Conservation (phyloP, 2,113 vertebrate genomes). For the Trochalopteron elliotii region DNA sequence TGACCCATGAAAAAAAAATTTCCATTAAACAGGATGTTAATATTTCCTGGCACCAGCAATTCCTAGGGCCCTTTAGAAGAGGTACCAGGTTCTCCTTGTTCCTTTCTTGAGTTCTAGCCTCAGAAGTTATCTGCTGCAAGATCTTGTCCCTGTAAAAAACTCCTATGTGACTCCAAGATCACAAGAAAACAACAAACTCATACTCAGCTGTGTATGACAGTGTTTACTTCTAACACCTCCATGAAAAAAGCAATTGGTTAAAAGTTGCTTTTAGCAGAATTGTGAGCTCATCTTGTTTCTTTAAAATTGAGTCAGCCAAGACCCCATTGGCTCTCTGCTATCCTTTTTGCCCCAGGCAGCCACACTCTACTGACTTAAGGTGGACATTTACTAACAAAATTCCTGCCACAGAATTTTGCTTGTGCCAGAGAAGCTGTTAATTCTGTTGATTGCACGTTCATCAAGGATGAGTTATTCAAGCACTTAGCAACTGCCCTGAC, state of each 20-base stretch:
- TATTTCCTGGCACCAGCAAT: not conserved
- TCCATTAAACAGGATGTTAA: not conserved
- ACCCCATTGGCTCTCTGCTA: not conserved
- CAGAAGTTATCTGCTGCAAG: not conserved
- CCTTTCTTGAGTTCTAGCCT: not conserved
- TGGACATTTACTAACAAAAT: not conserved
- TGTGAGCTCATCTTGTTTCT: not conserved
- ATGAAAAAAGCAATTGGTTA: not conserved
- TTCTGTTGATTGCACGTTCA: not conserved
- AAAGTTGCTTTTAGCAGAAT: not conserved
- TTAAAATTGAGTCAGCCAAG: not conserved
- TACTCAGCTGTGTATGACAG: not conserved
- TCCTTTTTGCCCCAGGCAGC: not conserved
- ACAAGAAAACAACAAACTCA: not conserved
- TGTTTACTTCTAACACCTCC: not conserved
- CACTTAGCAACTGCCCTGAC: not conserved
- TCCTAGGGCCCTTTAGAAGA: not conserved
- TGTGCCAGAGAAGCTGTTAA: not conserved
- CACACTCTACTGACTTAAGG: not conserved
- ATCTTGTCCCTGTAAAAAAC: not conserved
- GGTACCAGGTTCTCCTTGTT: not conserved
- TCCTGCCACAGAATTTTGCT: not conserved
- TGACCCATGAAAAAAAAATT: not conserved
- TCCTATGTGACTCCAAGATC: not conserved
- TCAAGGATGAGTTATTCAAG: not conserved